Evolutionary conservation across 2,113 vertebrate genomes (phyloP).

Genomic region (Istiophorus platypterus): DNA sequence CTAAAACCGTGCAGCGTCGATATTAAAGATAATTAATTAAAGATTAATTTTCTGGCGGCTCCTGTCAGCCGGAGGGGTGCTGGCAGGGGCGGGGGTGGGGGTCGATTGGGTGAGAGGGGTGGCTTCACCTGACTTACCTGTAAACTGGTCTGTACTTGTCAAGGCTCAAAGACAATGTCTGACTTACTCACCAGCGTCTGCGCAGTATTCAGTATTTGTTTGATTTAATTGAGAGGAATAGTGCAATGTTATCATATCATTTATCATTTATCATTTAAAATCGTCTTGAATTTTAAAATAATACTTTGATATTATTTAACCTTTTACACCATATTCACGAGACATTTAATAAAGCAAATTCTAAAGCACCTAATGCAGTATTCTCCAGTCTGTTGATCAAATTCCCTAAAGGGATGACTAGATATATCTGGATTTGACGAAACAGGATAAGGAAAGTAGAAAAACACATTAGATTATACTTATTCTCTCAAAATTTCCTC

Average conservation of each 20-base stretch:
- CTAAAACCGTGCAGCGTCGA: neutral
- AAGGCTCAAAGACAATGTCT: neutral
- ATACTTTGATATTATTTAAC: neutral
- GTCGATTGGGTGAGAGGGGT: conserved; percentile 3
- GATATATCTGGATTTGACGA: neutral
- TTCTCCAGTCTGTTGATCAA: neutral
- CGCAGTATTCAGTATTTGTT: no score
- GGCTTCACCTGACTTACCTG: conserved; percentile 4
- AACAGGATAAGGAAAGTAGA: neutral
- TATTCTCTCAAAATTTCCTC: neutral
- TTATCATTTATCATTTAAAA: neutral
- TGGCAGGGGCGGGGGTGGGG: neutral
- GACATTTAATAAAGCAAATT: neutral
- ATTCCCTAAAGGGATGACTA: no score
- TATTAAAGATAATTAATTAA: no score
- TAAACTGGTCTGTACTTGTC: conserved; percentile 46
- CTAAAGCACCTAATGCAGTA: neutral
- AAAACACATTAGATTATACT: neutral
- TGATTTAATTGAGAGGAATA: no score
- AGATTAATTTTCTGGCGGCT: neutral
- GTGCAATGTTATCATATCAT: no score
- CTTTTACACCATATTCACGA: neutral
- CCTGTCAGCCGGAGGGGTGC: neutral
- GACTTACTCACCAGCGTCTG: neutral
- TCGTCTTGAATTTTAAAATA: neutral